Conservation (phyloP, 2,113 vertebrate species). For the Puffinus mauretanicus region DNA sequence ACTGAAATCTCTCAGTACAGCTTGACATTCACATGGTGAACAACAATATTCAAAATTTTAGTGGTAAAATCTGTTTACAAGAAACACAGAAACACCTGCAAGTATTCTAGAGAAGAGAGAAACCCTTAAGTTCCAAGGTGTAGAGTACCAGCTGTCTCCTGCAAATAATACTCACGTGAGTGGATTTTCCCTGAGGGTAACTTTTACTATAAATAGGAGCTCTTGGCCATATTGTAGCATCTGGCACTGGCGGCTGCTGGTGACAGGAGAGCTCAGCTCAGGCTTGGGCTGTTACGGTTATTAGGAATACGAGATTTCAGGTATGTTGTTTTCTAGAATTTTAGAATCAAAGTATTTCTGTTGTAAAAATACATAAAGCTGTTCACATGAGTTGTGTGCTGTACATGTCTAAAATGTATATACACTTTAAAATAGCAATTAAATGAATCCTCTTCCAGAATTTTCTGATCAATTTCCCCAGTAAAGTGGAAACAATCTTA, state of each 20-base stretch:
- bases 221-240: conserved; percentile 21
- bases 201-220: conserved; percentile 43
- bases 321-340: neutral
- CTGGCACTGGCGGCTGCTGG: neutral
- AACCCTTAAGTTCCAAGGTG: neutral
- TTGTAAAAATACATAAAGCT: neutral
- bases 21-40: neutral
- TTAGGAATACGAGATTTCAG: neutral
- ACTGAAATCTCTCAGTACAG: neutral
- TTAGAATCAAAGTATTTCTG: neutral
- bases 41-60: neutral
- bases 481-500: neutral
- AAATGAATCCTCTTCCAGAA: neutral
- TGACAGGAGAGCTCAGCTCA: neutral
- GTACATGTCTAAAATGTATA: neutral
- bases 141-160: neutral
- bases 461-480: neutral
- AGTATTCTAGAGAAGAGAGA: neutral
- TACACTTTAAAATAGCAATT: neutral
- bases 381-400: neutral
- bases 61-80: neutral
- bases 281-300: neutral
- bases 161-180: conserved; percentile 25
- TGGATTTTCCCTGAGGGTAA: conserved; percentile 30
- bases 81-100: conserved; percentile 12